These are phyloP conservation scores for Xiphophorus birchmanni DNA, from an alignment of 2,797 vertebrate species.

Conservation along the genomic window DNA sequence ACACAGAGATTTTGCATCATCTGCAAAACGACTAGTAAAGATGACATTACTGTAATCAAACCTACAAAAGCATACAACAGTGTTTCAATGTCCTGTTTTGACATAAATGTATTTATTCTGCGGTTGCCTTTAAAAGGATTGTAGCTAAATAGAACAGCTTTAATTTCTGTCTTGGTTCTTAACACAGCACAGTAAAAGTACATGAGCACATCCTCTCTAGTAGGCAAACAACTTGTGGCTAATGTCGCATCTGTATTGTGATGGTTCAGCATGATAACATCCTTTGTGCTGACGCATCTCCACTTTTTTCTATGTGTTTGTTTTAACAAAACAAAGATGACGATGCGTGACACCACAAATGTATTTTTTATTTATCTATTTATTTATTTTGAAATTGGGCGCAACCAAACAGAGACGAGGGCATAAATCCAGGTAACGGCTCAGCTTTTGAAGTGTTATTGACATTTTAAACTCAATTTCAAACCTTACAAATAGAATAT, in stretches of 20 bases:
- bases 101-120: neutral
- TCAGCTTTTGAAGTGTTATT: conserved; percentile 71
- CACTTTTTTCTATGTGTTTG: conserved; percentile 18
- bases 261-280: neutral
- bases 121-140: neutral
- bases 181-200: neutral
- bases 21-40: neutral
- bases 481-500: conserved; percentile 71
- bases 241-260: neutral
- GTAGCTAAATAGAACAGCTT: neutral
- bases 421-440: conserved; percentile 54
- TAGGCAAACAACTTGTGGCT: neutral
- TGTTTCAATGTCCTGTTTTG: neutral
- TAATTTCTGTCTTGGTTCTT: neutral
- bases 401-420: conserved; percentile 41
- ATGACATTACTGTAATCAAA: neutral
- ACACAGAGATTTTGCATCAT: neutral
- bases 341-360: conserved; percentile 30
- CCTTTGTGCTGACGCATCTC: conserved; percentile 25
- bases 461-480: conserved; percentile 79
- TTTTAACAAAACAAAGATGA: conserved; percentile 38
- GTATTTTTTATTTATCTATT: neutral
- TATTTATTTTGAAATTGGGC: conserved; percentile 30
- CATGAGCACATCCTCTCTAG: neutral
- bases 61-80: neutral